These are phyloP conservation scores for Syrphus vitripennis DNA, from an alignment of 2,888 invertebrate species.

Conservation along the genomic window DNA sequence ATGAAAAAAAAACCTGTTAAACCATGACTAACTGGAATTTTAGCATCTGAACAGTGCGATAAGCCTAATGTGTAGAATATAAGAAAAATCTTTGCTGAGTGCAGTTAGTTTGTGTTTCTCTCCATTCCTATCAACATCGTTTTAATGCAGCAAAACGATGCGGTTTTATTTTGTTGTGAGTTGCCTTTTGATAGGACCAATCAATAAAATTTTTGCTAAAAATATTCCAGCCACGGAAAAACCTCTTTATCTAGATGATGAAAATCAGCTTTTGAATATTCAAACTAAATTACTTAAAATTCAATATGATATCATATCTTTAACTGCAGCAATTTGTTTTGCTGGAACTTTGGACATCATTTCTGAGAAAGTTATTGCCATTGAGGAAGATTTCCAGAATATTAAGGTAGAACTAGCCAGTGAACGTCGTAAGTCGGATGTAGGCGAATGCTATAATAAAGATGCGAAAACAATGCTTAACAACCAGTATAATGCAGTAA, in stretches of 20 bases:
- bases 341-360: not conserved
- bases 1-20: not conserved
- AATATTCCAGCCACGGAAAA: not conserved
- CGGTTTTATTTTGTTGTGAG: not conserved
- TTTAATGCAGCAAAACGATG: not conserved
- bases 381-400: not conserved
- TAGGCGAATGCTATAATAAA: not conserved
- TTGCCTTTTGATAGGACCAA: not conserved
- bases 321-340: not conserved
- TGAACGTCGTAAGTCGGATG: not conserved
- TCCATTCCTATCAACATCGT: not conserved
- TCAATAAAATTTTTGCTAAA: not conserved
- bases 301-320: conserved; percentile 13
- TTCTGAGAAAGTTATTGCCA: not conserved
- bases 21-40: conserved; percentile 14
- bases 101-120: not conserved
- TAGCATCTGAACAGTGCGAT: not conserved
- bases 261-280: not conserved
- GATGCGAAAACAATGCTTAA: not conserved
- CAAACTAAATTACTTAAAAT: not conserved
- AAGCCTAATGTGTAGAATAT: not conserved
- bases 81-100: not conserved
- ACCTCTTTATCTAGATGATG: not conserved
- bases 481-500: not conserved
- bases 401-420: not conserved